Evolutionary conservation across 2,797 vertebrate species (phyloP), one percentile per base, ranked within the genome.

Genomic region (Scleropages formosus): DNA sequence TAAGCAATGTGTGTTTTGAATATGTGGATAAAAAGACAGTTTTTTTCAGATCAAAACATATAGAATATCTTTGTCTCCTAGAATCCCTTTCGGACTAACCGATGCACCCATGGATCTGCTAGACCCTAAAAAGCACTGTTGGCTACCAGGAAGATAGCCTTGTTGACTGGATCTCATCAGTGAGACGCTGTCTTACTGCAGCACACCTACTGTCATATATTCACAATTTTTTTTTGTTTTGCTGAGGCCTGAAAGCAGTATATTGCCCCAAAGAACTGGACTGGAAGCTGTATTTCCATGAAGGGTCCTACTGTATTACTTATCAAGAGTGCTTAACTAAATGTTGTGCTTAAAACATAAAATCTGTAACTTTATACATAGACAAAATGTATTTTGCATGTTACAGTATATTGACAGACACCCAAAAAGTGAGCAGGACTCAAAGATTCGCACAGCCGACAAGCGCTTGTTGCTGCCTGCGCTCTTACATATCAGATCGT

Each of bases 31-130:
- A 63, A n/a, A 80, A 68, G 69, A 16, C 76, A 75, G 72, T 73
- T 76, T 71, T 79, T 75, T 73, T 77, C 74, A 75, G 75, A 47
- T 73, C 73, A 63, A 62, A 77, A 73, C 67, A 71, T 79, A 75
- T 62, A 81, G 77, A 65, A 22, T 46, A 67, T 63, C 51, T 60
- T 81, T 75, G 75, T 79, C 75, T 59, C 26, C 49, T 60, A 20
- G 68, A 63, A 39, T 46, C 59, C 44, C 66, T 75, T 51, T 58
- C 70, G 65, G 68, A 73, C 76, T 71, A 65, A 68, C 78, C 65
- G 49, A 75, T 77, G 66, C n/a, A 51, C 74, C 73, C 68, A 67
- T 7, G 16, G 78, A 46, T 56, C 53, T 64, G 46, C 1, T 60
- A 75, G 61, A 47, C 62, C 62, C 71, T 77, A 63, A 79, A 79